Base-by-base conservation (phyloP, 2,113 vertebrate species). In the Gnathonemus longibarbis region DNA sequence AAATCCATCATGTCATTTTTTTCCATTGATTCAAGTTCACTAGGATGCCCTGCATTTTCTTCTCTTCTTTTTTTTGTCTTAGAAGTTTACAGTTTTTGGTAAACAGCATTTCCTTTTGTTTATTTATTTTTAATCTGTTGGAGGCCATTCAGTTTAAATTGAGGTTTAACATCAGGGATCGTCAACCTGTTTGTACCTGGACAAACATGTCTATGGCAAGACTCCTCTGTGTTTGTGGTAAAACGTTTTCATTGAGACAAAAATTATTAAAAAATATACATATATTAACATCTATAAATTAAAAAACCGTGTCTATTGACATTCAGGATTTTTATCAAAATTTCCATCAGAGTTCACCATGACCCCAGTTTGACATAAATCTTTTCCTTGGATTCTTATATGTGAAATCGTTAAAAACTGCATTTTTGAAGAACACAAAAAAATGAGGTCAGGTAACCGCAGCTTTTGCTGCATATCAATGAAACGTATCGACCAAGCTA, bases 1-100 rank as follows among this genome's bases (percentile, higher is more conserved):
- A 87, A 87, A 87, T 87, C 85, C 85, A 87, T 87, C 85, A 87
- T 53, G 85, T 87, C 83, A 84, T 84, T 46, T 84, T 84, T 84
- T 48, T 5, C 2, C 85, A 53, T 53, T 35, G 50, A 56, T n/a
- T 87, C 50, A 53, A 35, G 85, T 87, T 87, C 27, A 15, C 50
- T 17, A 9, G 85, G 27, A 87, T 7, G 13, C n/a, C 85, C 27
- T 53, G 13, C n/a, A 52, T 87, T 52, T 87, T 77, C 31, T 39
- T 87, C 6, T 49, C 9, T 53, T 39, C 39, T 39, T 39, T 87
- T 31, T 87, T n/a, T 9, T n/a, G 48, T 24, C 46, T 50, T 50
- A 27, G 85, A 53, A 87, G 17, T 17, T 19, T 53, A 50, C 13
- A 17, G n/a, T 84, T 80, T 77, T 19, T 80, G 74, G 15, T 80